These are phyloP conservation scores for Phataginus tetradactyla DNA, from an alignment of 2,797 vertebrate genomes.

Conservation along the genomic window DNA sequence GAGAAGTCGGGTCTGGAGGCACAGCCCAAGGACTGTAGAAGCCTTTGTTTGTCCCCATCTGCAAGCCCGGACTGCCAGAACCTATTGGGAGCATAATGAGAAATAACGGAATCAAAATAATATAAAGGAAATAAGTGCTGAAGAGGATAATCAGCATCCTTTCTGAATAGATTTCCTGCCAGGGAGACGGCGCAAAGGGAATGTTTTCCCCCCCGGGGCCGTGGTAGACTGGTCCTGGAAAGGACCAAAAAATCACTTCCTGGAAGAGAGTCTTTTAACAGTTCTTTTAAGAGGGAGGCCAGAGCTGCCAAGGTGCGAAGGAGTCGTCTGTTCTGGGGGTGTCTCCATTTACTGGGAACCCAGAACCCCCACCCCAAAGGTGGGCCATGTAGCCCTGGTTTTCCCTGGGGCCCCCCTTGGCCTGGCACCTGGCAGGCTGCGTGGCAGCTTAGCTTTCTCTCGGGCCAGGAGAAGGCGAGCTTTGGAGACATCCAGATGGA, in stretches of 20 bases:
- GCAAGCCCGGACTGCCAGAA: conserved; percentile 67
- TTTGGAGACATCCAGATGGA: background rate
- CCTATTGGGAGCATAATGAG: conserved; percentile 54
- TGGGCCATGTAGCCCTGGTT: accelerated
- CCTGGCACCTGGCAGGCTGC: background rate
- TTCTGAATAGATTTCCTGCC: conserved; percentile 81
- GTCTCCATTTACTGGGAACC: background rate
- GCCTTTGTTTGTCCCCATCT: conserved; percentile 64
- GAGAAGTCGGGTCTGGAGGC: conserved; percentile 1
- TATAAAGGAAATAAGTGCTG: conserved; percentile 75
- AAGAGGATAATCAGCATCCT: conserved; percentile 73
- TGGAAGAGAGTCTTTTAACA: conserved; percentile 77
- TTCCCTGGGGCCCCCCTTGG: background rate
- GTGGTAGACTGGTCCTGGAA: conserved; percentile 75
- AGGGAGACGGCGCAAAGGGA: conserved; percentile 73
- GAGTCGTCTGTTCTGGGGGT: background rate
- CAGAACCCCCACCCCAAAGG: background rate
- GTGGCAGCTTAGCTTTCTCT: background rate
- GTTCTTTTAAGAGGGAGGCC: conserved; percentile 59
- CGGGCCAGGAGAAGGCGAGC: no score
- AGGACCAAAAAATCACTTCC: conserved; percentile 72
- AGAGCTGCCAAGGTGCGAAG: background rate
- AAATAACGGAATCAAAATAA: conserved; percentile 75
- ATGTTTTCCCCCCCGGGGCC: conserved; percentile 57
- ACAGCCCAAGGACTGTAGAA: background rate